Evolutionary conservation across 2,113 vertebrate species (phyloP).

Genomic region (Anas platyrhynchos): DNA sequence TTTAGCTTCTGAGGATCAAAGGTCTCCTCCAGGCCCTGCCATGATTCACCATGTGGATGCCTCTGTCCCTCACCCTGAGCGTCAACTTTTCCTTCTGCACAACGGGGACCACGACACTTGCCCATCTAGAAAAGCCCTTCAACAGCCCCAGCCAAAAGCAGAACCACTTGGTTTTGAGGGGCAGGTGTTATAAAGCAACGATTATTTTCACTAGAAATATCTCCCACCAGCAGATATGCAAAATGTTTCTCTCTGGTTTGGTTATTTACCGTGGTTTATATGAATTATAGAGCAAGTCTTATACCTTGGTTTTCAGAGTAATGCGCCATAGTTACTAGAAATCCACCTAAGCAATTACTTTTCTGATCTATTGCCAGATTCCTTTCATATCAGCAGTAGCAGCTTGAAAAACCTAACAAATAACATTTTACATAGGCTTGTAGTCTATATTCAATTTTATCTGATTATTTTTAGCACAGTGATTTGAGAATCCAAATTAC

Average conservation of each 20-base stretch:
- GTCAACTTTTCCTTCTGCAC: neutral
- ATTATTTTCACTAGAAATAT: neutral
- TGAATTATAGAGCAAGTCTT: neutral
- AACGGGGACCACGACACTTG: rapidly evolving
- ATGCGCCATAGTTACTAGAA: slow-evolving; percentile 30
- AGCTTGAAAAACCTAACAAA: slow-evolving; percentile 56
- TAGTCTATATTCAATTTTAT: slow-evolving; percentile 66
- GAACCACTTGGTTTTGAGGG: neutral
- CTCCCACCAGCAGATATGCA: neutral
- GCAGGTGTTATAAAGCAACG: neutral
- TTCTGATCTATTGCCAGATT: slow-evolving; percentile 49
- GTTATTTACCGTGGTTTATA: neutral
- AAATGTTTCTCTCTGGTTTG: neutral
- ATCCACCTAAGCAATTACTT: slow-evolving; percentile 53
- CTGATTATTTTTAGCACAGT: slow-evolving; percentile 72
- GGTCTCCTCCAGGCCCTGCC: neutral
- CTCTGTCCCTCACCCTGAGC: no score
- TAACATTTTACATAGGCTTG: slow-evolving; percentile 67
- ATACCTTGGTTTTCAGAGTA: neutral
- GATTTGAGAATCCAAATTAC: slow-evolving; percentile 75
- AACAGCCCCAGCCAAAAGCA: neutral
- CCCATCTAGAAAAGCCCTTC: neutral
- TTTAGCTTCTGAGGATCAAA: neutral
- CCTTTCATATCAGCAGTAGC: slow-evolving; percentile 30
- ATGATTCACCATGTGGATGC: neutral